phyloP scores from a whole-genome alignment of 1,140 invertebrate genomes.

The Pseudomyrmex gracilis region DNA sequence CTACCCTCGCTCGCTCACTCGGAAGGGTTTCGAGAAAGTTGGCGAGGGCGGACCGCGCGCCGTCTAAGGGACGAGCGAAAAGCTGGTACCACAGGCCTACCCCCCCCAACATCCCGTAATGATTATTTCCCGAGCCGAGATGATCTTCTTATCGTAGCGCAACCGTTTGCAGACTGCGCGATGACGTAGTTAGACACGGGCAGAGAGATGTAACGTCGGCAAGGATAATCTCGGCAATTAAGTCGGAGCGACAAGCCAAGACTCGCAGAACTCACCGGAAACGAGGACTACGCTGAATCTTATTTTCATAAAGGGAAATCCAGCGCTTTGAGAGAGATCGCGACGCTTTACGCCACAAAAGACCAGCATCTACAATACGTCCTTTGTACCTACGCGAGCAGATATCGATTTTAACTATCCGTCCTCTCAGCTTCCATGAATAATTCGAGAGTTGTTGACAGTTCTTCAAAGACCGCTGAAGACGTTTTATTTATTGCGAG shows the following conservation, averaged over 20 bases:
- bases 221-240: constrained; percentile 51
- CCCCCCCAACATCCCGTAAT: constrained; percentile 21
- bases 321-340: background rate
- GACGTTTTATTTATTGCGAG: background rate
- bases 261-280: background rate
- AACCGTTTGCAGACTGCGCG: background rate
- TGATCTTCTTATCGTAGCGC: constrained; percentile 27
- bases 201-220: background rate
- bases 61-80: constrained; percentile 12
- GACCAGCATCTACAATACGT: background rate
- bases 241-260: constrained; percentile 30
- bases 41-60: background rate
- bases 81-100: constrained; percentile 14
- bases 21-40: constrained; percentile 21
- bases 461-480: background rate
- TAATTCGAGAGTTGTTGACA: background rate
- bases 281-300: background rate
- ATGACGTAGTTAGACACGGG: background rate
- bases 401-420: background rate
- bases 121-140: constrained; percentile 24
- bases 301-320: constrained; percentile 17
- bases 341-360: background rate
- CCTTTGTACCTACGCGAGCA: background rate
- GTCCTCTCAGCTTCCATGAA: background rate
- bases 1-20: constrained; percentile 12